These are phyloP conservation scores for Sesamia inferens DNA, from an alignment of 2,888 invertebrate genomes.

Conservation along the genomic window DNA sequence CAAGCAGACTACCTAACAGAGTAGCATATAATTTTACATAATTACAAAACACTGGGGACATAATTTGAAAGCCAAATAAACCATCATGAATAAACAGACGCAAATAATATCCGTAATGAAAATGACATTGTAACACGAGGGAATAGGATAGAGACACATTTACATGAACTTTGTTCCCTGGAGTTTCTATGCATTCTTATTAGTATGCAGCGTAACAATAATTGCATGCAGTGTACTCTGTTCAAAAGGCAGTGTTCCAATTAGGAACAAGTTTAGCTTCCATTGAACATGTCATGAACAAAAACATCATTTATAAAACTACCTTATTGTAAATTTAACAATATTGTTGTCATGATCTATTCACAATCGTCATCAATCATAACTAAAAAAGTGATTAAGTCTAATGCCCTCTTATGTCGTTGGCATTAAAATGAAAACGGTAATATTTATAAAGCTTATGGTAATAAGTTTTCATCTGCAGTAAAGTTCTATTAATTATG, in stretches of 20 bases:
- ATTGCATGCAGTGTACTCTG: constrained; percentile 27
- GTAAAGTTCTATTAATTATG: neutral
- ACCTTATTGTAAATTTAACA: neutral
- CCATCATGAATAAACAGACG: constrained; percentile 48
- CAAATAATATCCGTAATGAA: constrained; percentile 58
- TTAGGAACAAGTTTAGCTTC: constrained; percentile 22
- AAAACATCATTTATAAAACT: constrained; percentile 14
- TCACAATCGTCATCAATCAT: neutral
- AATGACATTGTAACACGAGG: constrained; percentile 57
- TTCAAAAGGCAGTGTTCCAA: constrained; percentile 32
- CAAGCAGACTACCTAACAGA: constrained; percentile 1
- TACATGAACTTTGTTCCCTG: constrained; percentile 60
- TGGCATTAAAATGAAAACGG: neutral
- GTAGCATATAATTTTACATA: constrained; percentile 27
- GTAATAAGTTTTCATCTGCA: neutral
- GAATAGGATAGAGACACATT: constrained; percentile 47
- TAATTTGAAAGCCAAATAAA: constrained; percentile 51
- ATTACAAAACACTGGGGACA: constrained; percentile 26
- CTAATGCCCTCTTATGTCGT: constrained; percentile 21
- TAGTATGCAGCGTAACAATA: constrained; percentile 29
- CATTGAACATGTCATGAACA: constrained; percentile 24
- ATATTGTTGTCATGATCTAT: neutral
- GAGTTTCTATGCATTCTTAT: constrained; percentile 40
- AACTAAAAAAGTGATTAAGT: constrained; percentile 15
- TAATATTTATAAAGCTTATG: constrained; percentile 8